Base-by-base conservation (phyloP, 2,113 vertebrate species). In the Microcebus jonahi region DNA sequence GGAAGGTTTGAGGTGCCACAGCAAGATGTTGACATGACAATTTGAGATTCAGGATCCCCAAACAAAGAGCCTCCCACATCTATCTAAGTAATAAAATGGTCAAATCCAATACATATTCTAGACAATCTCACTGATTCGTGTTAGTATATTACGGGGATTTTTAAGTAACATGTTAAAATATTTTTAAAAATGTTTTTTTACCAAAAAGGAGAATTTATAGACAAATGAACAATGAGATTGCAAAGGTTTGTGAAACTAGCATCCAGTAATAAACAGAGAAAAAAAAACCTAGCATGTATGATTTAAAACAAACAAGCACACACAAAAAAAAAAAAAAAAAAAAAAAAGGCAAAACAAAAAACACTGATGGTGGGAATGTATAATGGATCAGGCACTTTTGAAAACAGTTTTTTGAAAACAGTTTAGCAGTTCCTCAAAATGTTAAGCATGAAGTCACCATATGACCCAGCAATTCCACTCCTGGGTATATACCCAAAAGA, bases 331-430 rank as follows among this genome's bases (percentile, higher is more conserved):
- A 45, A 45, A 45, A 48, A 48, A 48, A 45, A 45, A 45, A 45
- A 42, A 42, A 42, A 48, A 48, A 42, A 42, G n/a, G n/a, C 45
- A 48, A 82, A 34, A 63, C 21, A 82, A 50, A 92, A 88, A 63
- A 57, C 55, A 92, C 42, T 82, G 17, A 42, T 70, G 23, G 17
- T 75, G 9, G 36, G 29, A 90, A 97, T 92, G 10, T 31, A 91
- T 96, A 88, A 88, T 79, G 34, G 10, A 42, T 53, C 17, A 34
- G 53, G 68, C 42, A 70, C 68, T 91, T 96, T 79, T 21, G 42
- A 88, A 90, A 96, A 84, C 17, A 89, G 13, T 76, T 80, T 55
- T 96, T 79, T 21, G 42, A 88, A 90, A 96, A 84, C 17, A 89
- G 13, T 76, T 80, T 55, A 9, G 50, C 4, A 80, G 65, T 88